A percentile compares a stretch with the other conserved stretches of the same genome.
phyloP scores from a whole-genome alignment of 92 coral and sea anemone species.

The Bergia puertoricense region DNA sequence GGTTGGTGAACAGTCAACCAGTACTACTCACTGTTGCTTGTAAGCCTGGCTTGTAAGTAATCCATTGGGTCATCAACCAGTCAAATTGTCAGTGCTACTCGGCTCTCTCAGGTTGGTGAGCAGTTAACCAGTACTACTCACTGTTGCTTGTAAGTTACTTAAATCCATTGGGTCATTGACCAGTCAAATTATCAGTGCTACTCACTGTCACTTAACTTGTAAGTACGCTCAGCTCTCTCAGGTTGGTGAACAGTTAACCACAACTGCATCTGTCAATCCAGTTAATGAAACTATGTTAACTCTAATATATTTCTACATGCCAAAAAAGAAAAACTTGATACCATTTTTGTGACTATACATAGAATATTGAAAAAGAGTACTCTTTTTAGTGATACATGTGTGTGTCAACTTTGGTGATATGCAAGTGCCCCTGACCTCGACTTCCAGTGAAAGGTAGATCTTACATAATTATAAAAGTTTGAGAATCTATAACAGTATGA shows the following conservation, averaged over 20 bases:
- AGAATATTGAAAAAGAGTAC: too few species aligned
- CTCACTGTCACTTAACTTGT: constrained; percentile 86
- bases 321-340: too few species aligned
- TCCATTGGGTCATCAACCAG: constrained; percentile 73
- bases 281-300: too few species aligned
- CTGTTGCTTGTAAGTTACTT: constrained; percentile 50
- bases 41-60: constrained; percentile 68
- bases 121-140: constrained; percentile 67
- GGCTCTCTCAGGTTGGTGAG: constrained; percentile 74
- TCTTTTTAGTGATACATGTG: too few species aligned
- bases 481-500: too few species aligned
- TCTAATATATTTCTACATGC: too few species aligned
- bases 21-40: constrained; percentile 84
- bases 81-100: constrained; percentile 46
- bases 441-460: too few species aligned
- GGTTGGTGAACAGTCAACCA: constrained; percentile 72
- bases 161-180: constrained; percentile 64
- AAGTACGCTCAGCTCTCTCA: constrained; percentile 19
- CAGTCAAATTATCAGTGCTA: constrained; percentile 57
- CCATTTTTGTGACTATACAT: too few species aligned
- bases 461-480: too few species aligned
- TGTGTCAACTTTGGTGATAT: too few species aligned
- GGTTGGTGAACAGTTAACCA: constrained; percentile 71
- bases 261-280: too few species aligned
- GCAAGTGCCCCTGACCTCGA: too few species aligned